These are phyloP conservation scores for Chromobotia macracanthus DNA, from an alignment of 2,797 vertebrate species.

Conservation along the genomic window DNA sequence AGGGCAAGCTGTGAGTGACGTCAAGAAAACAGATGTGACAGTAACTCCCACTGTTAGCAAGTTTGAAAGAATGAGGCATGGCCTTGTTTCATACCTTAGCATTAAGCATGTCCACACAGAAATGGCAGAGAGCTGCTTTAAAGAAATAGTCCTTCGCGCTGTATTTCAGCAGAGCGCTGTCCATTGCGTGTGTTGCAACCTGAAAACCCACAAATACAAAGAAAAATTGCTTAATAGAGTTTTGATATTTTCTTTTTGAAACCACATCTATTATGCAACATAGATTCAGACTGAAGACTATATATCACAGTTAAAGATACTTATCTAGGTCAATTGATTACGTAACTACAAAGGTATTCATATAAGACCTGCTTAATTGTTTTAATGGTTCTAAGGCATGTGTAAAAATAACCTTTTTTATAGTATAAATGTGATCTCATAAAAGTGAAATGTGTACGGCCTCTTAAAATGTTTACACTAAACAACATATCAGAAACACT, in stretches of 20 bases:
- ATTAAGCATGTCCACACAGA: conserved; percentile 92
- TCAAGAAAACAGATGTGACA: not conserved
- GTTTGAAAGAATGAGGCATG: not conserved
- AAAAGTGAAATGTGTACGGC: too few relatives aligned
- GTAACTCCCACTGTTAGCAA: not conserved
- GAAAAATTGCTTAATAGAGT: not conserved
- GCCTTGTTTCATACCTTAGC: conserved; percentile 79
- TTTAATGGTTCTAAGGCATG: too few relatives aligned
- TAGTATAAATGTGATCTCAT: too few relatives aligned
- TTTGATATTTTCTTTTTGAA: not conserved
- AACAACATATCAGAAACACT: too few relatives aligned
- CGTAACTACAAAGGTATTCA: too few relatives aligned
- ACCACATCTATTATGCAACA: too few relatives aligned
- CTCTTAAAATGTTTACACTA: too few relatives aligned
- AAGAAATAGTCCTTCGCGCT: conserved; percentile 94
- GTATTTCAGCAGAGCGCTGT: conserved; percentile 90
- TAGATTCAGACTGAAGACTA: too few relatives aligned
- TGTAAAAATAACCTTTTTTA: too few relatives aligned
- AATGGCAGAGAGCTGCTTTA: conserved; percentile 89
- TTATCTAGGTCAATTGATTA: too few relatives aligned
- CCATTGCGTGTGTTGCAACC: conserved; percentile 90
- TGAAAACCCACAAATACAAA: conserved; percentile 53
- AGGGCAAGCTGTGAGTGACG: conserved; percentile 69
- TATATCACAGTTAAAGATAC: too few relatives aligned
- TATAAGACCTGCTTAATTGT: too few relatives aligned